phyloP scores from a whole-genome alignment of 2,113 vertebrate species.

The Oreocharis arfaki region DNA sequence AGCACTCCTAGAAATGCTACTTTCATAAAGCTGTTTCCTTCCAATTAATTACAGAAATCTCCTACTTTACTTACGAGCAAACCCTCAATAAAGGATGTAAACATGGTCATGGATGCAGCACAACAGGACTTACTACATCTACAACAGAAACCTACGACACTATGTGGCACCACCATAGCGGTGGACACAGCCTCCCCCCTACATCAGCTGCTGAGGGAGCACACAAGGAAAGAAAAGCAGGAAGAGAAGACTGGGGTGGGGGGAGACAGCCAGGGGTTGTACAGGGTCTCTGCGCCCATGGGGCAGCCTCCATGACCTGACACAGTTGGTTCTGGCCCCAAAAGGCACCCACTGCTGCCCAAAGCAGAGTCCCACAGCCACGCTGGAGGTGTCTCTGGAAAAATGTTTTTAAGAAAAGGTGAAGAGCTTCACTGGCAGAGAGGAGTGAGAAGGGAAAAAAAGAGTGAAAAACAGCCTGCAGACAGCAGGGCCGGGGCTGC shows the following conservation, averaged over 20 bases:
- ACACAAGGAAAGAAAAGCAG: not conserved
- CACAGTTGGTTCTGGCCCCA: not conserved
- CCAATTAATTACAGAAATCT: not conserved
- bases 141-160: rapidly evolving
- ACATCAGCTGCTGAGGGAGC: not conserved
- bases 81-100: not conserved
- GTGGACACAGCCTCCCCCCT: not conserved
- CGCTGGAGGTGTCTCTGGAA: rapidly evolving
- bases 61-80: not conserved
- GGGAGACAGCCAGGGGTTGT: not conserved
- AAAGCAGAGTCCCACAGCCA: not conserved
- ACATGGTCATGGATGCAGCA: not conserved
- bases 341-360: rapidly evolving
- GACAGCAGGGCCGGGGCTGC: rapidly evolving
- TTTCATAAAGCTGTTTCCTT: not conserved
- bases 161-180: rapidly evolving
- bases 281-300: no score
- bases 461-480: not conserved
- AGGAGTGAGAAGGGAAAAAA: not conserved
- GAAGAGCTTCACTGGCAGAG: not conserved
- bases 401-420: not conserved
- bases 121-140: not conserved
- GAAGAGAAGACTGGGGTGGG: not conserved
- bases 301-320: rapidly evolving
- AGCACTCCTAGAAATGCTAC: not conserved